Evolutionary conservation across 2,888 invertebrate species (phyloP), one percentile per base, ranked within the genome.

Genomic region (Diarsia dahlii): DNA sequence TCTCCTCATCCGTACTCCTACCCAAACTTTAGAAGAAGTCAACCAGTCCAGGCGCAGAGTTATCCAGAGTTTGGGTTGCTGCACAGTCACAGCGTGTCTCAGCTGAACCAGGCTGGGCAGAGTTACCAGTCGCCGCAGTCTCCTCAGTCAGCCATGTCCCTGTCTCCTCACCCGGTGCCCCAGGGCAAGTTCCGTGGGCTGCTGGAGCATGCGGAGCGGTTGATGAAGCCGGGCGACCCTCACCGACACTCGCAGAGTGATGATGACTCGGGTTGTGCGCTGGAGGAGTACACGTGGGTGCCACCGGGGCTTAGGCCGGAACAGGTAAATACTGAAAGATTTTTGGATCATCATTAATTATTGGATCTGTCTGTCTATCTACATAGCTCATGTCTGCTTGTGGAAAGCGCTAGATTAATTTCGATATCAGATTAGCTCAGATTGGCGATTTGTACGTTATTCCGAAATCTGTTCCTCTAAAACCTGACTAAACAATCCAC

Each of bases 271-370:
- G 99, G 99, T 15, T 99, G 99, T 94, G 99, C 99, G 39, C 96
- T 99, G 84, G 99, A 99, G 94, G 99, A 99, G 95, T 99, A 99
- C 95, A 99, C 99, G 3, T 99, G 99, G 99, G 99, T 99, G 82
- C 99, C 99, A 58, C 99, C 99, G 4, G 99, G 99, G 81, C 97
- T 99, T 23, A 97, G 99, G 93, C 99, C 99, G 1, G 99, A 99
- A 96, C 99, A 99, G 98, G 99, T 99, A 94, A 95, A 96, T 48
- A 13, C n/a, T 18, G 5, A n/a, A 13, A 1, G 8, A 34, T 48
- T 54, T 10, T 12, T 28, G 1, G 28, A 20, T n/a, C n/a, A n/a
- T n/a, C n/a, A 8, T 4, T n/a, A 54, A 13, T 18, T 39, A 13
- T 28, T 28, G 9, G 0, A 58, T 60, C 5, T 39, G 23, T 48